These are phyloP conservation scores for Caenorhabditis briggsae DNA, from an alignment of 1,140 invertebrate species.

Conservation along the genomic window DNA sequence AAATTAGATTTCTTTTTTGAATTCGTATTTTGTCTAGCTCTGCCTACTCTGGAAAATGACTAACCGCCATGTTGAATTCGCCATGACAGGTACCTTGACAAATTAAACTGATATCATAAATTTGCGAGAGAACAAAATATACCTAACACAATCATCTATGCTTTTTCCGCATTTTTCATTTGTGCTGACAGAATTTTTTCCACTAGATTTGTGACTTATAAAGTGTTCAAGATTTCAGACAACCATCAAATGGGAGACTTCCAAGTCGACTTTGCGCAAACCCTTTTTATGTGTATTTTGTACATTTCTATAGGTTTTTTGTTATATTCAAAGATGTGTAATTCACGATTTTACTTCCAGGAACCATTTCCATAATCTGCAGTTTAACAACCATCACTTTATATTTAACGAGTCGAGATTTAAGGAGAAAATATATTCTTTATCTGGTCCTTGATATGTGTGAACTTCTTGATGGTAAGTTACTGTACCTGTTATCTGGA, in stretches of 20 bases:
- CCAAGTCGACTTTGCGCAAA: slow-evolving; percentile 29
- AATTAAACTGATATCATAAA: slow-evolving; percentile 29
- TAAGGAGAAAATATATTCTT: slow-evolving; percentile 40
- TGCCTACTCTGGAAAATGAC: not conserved
- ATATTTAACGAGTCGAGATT: slow-evolving; percentile 32
- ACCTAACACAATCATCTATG: slow-evolving; percentile 42
- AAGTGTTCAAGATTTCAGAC: slow-evolving; percentile 1
- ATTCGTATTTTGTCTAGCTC: too few species aligned
- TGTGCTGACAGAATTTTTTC: slow-evolving; percentile 8
- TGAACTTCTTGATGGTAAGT: slow-evolving; percentile 52
- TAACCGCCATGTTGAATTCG: slow-evolving; percentile 28
- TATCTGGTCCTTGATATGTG: slow-evolving; percentile 38
- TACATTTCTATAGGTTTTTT: slow-evolving; percentile 47
- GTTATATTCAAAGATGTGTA: too few species aligned
- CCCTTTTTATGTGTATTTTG: slow-evolving; percentile 60
- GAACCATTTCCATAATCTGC: slow-evolving; percentile 47
- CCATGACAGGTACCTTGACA: slow-evolving; percentile 44
- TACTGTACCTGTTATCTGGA: not conserved
- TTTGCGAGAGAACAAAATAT: not conserved
- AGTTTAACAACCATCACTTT: slow-evolving; percentile 33
- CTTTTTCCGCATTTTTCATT: not conserved
- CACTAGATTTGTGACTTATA: not conserved
- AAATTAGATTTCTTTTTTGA: too few species aligned
- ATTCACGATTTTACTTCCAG: not conserved
- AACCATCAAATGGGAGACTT: slow-evolving; percentile 53